Conservation (phyloP, 2,888 invertebrate genomes). For the Drosophila neonasuta region DNA sequence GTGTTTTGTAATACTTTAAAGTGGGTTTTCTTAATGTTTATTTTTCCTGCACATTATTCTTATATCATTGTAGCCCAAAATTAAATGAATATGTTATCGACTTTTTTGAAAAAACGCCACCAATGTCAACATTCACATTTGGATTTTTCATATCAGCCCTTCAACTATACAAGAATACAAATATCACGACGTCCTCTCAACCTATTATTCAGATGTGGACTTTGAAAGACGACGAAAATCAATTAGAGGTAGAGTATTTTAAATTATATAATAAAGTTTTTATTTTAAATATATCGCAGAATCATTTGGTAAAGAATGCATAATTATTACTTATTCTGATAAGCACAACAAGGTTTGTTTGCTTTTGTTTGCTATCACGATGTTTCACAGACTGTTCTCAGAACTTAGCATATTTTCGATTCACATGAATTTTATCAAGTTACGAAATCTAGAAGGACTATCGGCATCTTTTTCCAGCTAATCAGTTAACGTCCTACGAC, state of each 20-base stretch:
- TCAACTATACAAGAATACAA: conserved; percentile 55
- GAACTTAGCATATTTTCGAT: too few relatives aligned
- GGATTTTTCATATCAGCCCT: conserved; percentile 89
- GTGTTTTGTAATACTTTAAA: too few relatives aligned
- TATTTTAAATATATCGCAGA: too few relatives aligned
- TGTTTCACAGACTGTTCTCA: too few relatives aligned
- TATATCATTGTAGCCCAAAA: conserved; percentile 58
- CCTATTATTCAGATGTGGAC: conserved; percentile 83
- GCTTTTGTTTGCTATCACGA: too few relatives aligned
- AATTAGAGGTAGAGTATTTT: conserved; percentile 17
- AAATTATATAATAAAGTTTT: not conserved
- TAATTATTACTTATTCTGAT: too few relatives aligned
- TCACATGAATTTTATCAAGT: too few relatives aligned
- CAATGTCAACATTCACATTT: conserved; percentile 90
- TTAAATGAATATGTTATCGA: conserved; percentile 85
- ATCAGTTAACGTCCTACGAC: too few relatives aligned
- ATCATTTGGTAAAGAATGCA: too few relatives aligned
- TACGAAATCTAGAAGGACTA: too few relatives aligned
- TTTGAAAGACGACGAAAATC: conserved; percentile 80
- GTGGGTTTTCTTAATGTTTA: not conserved
- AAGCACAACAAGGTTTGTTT: too few relatives aligned
- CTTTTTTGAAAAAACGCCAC: conserved; percentile 87
- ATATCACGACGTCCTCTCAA: not conserved
- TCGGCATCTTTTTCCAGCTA: too few relatives aligned
- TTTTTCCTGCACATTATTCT: not conserved